Evolutionary conservation across 2,113 vertebrate species (phyloP).

Genomic region (Ursus arctos): DNA sequence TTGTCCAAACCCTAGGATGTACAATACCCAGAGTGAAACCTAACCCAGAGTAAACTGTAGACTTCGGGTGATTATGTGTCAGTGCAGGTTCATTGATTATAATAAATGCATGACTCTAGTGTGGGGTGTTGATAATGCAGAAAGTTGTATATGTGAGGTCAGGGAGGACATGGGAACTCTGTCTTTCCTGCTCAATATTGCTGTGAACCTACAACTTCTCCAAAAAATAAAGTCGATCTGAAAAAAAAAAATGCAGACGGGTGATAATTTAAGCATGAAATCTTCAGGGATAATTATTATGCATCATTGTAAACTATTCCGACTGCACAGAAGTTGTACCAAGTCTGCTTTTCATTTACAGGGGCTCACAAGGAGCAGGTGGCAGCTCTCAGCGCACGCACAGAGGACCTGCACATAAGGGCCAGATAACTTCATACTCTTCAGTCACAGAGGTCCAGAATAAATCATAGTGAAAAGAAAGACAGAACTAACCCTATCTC

Average conservation of each 20-base stretch:
- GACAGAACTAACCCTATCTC: neutral
- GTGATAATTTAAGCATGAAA: neutral
- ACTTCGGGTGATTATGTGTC: neutral
- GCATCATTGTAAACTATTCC: neutral
- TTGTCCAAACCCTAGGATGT: neutral
- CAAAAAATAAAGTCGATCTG: neutral
- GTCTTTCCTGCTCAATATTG: neutral
- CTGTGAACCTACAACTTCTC: neutral
- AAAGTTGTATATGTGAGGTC: neutral
- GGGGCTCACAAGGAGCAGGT: neutral
- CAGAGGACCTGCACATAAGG: rapidly evolving
- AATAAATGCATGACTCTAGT: neutral
- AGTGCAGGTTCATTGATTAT: rapidly evolving
- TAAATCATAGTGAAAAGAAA: neutral
- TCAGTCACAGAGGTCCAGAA: neutral
- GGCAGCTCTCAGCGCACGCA: rapidly evolving
- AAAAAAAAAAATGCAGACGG: neutral
- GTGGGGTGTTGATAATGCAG: too few species aligned
- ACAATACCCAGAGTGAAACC: neutral
- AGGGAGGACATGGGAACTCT: neutral
- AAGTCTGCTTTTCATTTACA: neutral
- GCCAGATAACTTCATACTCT: too few species aligned
- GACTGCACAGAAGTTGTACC: neutral
- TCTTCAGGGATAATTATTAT: too few species aligned
- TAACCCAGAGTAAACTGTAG: neutral